Evolutionary conservation across 2,888 invertebrate species (phyloP).

Genomic region (Drosophila cognata): DNA sequence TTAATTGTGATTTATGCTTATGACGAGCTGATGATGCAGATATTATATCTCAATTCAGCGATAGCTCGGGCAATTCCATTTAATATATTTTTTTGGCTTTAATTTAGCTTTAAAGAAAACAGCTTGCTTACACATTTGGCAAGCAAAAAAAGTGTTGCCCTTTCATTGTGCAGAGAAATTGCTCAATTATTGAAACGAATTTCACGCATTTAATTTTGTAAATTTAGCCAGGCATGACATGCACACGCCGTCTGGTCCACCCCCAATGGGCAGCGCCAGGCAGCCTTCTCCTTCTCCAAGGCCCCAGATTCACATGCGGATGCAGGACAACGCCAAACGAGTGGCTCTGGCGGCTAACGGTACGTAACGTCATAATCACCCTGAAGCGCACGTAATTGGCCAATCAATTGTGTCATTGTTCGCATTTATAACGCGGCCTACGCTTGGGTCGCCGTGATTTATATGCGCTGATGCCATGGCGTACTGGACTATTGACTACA

Average conservation of each 20-base stretch:
- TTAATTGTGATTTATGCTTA: conserved; percentile 41
- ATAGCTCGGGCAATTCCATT: neutral
- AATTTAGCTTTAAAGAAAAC: conserved; percentile 37
- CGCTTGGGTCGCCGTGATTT: conserved; percentile 73
- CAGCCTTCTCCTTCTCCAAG: conserved; percentile 5
- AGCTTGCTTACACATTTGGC: conserved; percentile 12
- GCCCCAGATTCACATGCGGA: conserved; percentile 15
- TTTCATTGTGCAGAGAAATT: conserved; percentile 62
- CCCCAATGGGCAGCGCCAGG: conserved; percentile 12
- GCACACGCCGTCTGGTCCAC: conserved; percentile 48
- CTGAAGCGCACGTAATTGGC: conserved; percentile 84
- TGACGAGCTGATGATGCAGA: conserved; percentile 14
- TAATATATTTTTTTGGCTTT: conserved; percentile 1
- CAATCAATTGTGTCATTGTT: conserved; percentile 84
- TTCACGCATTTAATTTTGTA: conserved; percentile 82
- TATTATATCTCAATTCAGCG: neutral
- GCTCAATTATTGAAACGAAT: conserved; percentile 80
- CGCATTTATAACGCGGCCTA: conserved; percentile 79
- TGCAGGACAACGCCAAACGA: conserved; percentile 37
- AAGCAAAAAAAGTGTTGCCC: conserved; percentile 31
- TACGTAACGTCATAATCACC: conserved; percentile 83
- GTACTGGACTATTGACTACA: conserved; percentile 21
- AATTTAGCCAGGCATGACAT: conserved; percentile 78
- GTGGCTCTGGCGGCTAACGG: conserved; percentile 64
- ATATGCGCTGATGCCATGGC: conserved; percentile 64